These are phyloP conservation scores for Dermatemys mawii DNA, from an alignment of 2,113 vertebrate genomes.

Conservation along the genomic window DNA sequence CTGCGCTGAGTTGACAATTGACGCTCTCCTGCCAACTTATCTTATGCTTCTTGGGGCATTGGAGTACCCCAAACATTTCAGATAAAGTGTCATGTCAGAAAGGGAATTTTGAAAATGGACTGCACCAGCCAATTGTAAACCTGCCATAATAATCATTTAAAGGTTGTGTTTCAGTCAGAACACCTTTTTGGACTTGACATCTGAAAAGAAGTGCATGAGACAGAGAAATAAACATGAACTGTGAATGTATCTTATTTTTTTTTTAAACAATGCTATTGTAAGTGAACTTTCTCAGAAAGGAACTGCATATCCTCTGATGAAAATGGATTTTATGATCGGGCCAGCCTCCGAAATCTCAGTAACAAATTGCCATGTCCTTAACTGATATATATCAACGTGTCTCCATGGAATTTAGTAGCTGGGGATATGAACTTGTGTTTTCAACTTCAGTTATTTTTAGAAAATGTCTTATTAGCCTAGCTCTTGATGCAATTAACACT, in stretches of 20 bases:
- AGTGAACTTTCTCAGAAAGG: background rate
- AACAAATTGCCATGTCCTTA: background rate
- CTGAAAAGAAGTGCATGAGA: background rate
- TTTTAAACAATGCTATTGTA: background rate
- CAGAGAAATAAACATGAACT: background rate
- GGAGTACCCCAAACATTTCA: too few relatives aligned
- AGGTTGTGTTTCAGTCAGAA: background rate
- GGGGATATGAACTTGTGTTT: background rate
- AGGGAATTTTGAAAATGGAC: background rate
- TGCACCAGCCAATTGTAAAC: background rate
- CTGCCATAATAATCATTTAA: background rate
- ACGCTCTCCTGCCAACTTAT: too few relatives aligned
- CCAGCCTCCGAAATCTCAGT: background rate
- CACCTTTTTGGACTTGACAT: background rate
- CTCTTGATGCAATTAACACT: background rate
- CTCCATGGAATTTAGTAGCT: background rate
- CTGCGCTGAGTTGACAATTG: too few relatives aligned
- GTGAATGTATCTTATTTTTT: background rate
- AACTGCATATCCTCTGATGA: background rate
- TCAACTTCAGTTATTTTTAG: background rate
- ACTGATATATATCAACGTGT: accelerated
- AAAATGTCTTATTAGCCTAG: background rate
- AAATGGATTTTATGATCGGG: background rate
- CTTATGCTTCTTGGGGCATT: too few relatives aligned
- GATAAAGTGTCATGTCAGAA: accelerated